Evolutionary conservation across 2,888 invertebrate species (phyloP).

Genomic region (Didymodactylos carnosus): DNA sequence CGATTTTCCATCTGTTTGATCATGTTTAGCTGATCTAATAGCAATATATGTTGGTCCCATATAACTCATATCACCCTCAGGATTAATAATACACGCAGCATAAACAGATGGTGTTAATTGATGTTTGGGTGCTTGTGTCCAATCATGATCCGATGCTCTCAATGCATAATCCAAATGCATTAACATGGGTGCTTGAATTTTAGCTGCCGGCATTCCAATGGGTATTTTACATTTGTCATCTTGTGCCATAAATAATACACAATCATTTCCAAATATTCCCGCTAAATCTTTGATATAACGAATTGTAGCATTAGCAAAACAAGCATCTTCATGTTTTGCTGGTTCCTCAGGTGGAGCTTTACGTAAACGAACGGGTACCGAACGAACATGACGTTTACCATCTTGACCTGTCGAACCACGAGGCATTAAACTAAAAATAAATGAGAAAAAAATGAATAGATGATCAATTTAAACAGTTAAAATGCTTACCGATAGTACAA

Average conservation of each 20-base stretch:
- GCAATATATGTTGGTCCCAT: background rate
- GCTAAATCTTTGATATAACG: background rate
- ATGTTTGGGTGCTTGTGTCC: background rate
- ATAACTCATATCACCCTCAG: background rate
- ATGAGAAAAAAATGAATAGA: too few species aligned
- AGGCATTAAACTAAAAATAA: background rate
- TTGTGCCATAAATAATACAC: background rate
- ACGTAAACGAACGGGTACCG: background rate
- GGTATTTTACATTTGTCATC: background rate
- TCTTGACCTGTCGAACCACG: background rate
- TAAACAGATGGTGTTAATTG: background rate
- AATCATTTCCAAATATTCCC: background rate
- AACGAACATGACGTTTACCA: background rate
- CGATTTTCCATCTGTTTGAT: background rate
- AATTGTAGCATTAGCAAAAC: background rate
- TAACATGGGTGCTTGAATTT: background rate
- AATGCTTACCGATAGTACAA: too few species aligned
- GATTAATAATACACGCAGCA: background rate
- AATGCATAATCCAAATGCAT: background rate
- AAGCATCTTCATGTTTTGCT: background rate
- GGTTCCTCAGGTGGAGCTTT: background rate
- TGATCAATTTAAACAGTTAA: too few species aligned
- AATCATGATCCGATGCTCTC: background rate
- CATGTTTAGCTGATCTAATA: background rate
- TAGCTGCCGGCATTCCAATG: background rate